Evolutionary conservation across 2,888 invertebrate genomes (phyloP), one percentile per base, ranked within the genome.

Genomic region (Volucella bombylans): DNA sequence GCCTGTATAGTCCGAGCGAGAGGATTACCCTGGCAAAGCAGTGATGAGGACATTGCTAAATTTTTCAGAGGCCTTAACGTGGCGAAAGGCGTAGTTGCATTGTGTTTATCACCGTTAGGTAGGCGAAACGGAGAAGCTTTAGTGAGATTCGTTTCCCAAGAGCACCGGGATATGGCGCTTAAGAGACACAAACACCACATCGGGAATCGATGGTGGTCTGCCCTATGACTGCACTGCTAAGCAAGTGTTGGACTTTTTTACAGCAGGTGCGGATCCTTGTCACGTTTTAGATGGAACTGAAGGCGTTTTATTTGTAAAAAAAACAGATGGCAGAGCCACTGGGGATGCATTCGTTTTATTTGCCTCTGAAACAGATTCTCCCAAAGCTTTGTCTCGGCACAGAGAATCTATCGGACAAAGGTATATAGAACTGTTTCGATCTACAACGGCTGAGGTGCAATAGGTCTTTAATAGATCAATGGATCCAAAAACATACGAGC

Each of bases 21-120:
- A 89, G 99, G 99, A 87, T 94, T 99, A 87, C 99, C 99, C 88
- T 99, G 99, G 99, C 99, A 99, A 92, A 98, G 99, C 72, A 99
- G 99, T 52, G 99, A 99, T 93, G 98, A 98, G 92, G 99, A 99
- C 90, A 99, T 99, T 89, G 99, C 99, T 86, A 97, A 97, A 92
- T 99, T 99, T 94, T 99, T 99, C 94, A 94, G 97, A 88, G 99
- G 99, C 89, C 95, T 99, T 91, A 99, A 99, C 95, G 97, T 99
- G 89, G 97, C 97, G 90, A 98, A 98, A 93, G 99, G 99, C 90
- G 99, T 99, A 82, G 99, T 99, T 92, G 99, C 99, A 57, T 94
- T 99, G 92, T 99, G 99, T 93, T 94, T 99, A 87, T 99, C 99
- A 91, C 96, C 96, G 83, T 97, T 98, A 93, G 99, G 99, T 87